These are phyloP conservation scores for Parasteatoda lunata DNA, from an alignment of 2,888 invertebrate species.

Conservation along the genomic window DNA sequence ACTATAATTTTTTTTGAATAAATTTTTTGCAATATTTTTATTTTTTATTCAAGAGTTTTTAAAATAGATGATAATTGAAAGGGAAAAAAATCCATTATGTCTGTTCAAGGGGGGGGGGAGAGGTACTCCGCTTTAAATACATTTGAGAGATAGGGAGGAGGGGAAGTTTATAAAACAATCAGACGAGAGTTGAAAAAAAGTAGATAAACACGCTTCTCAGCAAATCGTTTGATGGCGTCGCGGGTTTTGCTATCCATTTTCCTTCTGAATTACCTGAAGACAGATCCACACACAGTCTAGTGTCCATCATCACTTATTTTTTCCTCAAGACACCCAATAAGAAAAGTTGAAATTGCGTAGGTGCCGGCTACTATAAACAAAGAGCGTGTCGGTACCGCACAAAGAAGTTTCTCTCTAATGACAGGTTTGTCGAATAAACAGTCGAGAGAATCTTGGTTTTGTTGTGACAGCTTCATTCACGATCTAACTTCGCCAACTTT, in stretches of 20 bases:
- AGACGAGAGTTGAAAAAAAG: no score
- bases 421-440: constrained; percentile 40
- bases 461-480: constrained; percentile 49
- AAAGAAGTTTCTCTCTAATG: constrained; percentile 34
- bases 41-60: no score
- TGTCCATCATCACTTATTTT: constrained; percentile 12
- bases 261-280: neutral
- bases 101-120: no score
- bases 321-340: constrained; percentile 9
- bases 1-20: no score
- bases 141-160: no score
- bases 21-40: no score
- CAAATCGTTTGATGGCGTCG: no score
- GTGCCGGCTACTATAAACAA: constrained; percentile 42
- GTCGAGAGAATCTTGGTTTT: neutral
- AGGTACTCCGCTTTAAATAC: no score
- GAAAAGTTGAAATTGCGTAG: constrained; percentile 29
- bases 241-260: neutral
- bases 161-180: no score
- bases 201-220: no score
- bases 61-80: no score
- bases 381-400: constrained; percentile 38
- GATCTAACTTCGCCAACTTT: constrained; percentile 48
- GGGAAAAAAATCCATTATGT: no score
- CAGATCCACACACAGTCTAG: neutral